phyloP scores from a whole-genome alignment of 1,140 invertebrate species.

The Sipha flava region DNA sequence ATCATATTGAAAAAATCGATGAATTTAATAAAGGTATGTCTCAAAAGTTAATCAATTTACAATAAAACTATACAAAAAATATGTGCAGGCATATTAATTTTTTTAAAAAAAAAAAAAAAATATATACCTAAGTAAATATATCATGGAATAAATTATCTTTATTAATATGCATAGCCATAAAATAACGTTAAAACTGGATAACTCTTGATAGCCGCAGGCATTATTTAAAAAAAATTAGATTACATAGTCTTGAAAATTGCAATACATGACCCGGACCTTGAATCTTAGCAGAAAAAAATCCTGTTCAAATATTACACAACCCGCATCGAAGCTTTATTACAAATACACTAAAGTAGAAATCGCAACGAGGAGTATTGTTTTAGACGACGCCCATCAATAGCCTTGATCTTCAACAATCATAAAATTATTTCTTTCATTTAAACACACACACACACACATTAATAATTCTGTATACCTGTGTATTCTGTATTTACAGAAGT shows the following conservation, averaged over 20 bases:
- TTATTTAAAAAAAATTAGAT: neutral
- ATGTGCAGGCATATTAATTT: too few relatives aligned
- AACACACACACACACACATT: too few relatives aligned
- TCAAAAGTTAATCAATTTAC: too few relatives aligned
- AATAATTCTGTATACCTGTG: neutral
- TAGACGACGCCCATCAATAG: constrained; percentile 11
- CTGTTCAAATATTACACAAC: constrained; percentile 11
- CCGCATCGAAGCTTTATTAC: neutral
- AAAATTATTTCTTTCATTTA: neutral
- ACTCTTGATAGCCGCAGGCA: neutral
- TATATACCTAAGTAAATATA: too few relatives aligned
- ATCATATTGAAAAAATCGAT: too few relatives aligned
- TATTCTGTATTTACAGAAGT: neutral
- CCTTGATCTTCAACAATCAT: constrained; percentile 29
- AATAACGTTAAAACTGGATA: neutral
- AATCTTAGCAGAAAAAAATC: neutral
- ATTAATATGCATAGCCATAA: neutral
- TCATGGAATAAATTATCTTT: neutral
- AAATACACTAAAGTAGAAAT: neutral
- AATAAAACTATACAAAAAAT: too few relatives aligned
- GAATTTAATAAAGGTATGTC: too few relatives aligned
- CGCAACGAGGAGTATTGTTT: constrained; percentile 10
- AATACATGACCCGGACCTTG: neutral
- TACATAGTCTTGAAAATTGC: neutral
- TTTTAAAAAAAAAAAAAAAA: neutral